Evolutionary conservation across 2,797 vertebrate species (phyloP), one percentile per base, ranked within the genome.

Genomic region (Selene dorsalis): DNA sequence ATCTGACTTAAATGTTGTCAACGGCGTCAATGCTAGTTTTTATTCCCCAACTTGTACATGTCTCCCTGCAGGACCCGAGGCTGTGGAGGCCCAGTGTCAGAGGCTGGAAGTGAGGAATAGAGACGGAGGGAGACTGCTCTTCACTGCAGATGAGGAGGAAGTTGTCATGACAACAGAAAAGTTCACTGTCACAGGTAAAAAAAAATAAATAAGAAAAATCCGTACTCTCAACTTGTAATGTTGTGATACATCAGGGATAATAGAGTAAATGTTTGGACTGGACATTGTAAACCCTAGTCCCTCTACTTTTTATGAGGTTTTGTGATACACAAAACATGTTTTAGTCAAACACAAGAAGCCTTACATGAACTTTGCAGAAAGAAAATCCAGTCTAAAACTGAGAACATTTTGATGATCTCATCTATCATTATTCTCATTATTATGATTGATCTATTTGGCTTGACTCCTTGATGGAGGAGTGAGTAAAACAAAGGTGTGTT

Each of bases 71-170:
- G 96, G 97, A 79, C 93, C 96, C 10, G 95, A 96, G 66, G 93
- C 95, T 63, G 96, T 97, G 86, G 96, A 97, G 88, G 97, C 96
- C 56, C 96, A 96, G 76, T 96, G 96, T 91, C 96, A 96, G 88
- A 95, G 93, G 79, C 96, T 98, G 92, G 96, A 97, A 94, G 95
- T 98, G 39, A 95, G 96, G 73, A 94, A 95, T 55, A 89, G 86
- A 66, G 94, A 95, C 0, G 83, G 94, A 63, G 93, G 94, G 61
- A 94, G 83, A 83, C 89, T 97, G 12, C 91, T 97, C 75, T 97
- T 98, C 91, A 95, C 96, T 80, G 97, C 96, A 24, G 93, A 96
- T 77, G 96, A 97, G 88, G 95, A 97, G 48, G 96, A 96, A 80
- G 93, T 97, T 78, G 84, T 94, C 73, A 97, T 97, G 87, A 95